Percentiles rank a stretch among this genome's conserved stretches.
Conservation (phyloP, 2,113 vertebrate genomes). For the Corythaeola cristata region DNA sequence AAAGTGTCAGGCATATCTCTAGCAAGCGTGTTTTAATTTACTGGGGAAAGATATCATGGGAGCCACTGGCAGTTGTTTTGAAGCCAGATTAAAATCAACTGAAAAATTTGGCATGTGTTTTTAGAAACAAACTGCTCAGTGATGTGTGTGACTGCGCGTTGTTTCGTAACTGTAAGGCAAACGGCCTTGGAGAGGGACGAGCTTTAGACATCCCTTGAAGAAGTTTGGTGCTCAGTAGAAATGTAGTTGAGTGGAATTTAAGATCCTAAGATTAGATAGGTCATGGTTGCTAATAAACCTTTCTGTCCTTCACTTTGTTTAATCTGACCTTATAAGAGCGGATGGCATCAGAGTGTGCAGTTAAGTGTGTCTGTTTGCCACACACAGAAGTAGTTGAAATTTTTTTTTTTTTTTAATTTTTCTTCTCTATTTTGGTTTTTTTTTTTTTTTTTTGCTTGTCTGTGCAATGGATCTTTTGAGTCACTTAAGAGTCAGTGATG, state of each 20-base stretch:
- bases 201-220: background rate
- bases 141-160: background rate
- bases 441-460: background rate
- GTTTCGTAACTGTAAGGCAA: background rate
- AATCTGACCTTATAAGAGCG: background rate
- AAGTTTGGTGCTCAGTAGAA: background rate
- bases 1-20: background rate
- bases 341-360: background rate
- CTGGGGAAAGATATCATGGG: background rate
- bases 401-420: background rate
- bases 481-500: background rate
- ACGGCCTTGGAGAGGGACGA: background rate
- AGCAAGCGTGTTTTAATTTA: background rate
- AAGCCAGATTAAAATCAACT: slow-evolving; percentile 13
- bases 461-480: background rate
- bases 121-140: background rate
- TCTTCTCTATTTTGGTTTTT: background rate
- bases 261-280: background rate
- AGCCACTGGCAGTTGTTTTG: slow-evolving; percentile 4
- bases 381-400: background rate
- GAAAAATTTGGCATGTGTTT: background rate
- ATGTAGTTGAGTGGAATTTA: background rate
- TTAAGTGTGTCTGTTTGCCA: background rate
- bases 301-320: background rate
- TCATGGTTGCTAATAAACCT: background rate